Percentiles rank a stretch among this genome's conserved stretches.
phyloP scores from a whole-genome alignment of 2,888 invertebrate genomes.

The Aleiodes alternator region DNA sequence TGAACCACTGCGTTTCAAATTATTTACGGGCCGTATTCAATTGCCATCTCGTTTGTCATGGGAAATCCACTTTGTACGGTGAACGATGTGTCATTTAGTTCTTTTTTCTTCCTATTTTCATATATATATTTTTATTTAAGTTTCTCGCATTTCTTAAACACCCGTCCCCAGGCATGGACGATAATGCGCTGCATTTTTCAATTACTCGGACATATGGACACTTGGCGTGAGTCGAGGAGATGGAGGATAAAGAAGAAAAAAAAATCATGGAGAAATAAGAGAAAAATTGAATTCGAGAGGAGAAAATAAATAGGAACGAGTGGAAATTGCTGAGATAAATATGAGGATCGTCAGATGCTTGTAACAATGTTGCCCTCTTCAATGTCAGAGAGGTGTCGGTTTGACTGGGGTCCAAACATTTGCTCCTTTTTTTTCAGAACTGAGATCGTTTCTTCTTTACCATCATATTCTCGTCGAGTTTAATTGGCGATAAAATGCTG shows the following conservation, averaged over 20 bases:
- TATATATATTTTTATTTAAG: background rate
- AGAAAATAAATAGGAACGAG: conserved; percentile 15
- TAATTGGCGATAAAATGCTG: conserved; percentile 73
- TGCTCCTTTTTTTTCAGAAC: too few species aligned
- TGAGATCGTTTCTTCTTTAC: conserved; percentile 35
- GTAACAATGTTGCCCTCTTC: conserved; percentile 12
- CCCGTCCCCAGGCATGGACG: conserved; percentile 26
- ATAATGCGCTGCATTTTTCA: conserved; percentile 47
- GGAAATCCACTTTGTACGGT: conserved; percentile 46
- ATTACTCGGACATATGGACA: conserved; percentile 52
- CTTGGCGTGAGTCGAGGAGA: conserved; percentile 22
- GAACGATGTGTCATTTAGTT: conserved; percentile 43
- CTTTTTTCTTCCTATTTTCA: conserved; percentile 1
- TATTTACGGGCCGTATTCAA: conserved; percentile 47
- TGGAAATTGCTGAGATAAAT: conserved; percentile 6
- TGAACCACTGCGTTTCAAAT: conserved; percentile 32
- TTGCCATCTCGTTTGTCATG: conserved; percentile 54
- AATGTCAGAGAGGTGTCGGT: conserved; percentile 16
- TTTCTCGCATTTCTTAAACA: conserved; percentile 1
- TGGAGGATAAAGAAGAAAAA: conserved; percentile 17
- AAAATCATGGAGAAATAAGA: background rate
- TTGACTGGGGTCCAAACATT: conserved; percentile 24
- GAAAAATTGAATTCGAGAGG: conserved; percentile 2
- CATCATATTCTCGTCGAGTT: conserved; percentile 58
- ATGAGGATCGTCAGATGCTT: background rate